Percentiles rank a stretch among this genome's conserved stretches.
phyloP scores from a whole-genome alignment of 2,113 vertebrate species.

The Mus pahari region DNA sequence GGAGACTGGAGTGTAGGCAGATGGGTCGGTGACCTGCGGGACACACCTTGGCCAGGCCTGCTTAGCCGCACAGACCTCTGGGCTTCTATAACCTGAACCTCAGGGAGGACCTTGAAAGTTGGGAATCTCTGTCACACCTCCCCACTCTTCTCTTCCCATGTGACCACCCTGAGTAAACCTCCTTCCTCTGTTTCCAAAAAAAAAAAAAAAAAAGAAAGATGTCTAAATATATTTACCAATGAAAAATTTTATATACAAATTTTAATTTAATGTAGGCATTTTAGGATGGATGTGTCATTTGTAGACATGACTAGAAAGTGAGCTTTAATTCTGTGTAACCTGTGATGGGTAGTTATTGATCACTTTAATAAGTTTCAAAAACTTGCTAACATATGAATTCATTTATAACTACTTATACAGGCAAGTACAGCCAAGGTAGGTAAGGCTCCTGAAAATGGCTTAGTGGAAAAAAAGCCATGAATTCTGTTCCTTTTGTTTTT shows the following conservation, averaged over 20 bases:
- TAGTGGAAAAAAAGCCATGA: not conserved
- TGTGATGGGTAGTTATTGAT: not conserved
- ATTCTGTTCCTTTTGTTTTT: constrained; percentile 8
- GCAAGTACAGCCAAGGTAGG: not conserved
- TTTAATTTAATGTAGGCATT: not conserved
- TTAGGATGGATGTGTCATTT: not conserved
- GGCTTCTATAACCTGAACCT: not conserved
- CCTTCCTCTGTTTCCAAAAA: not conserved
- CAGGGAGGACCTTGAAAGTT: not conserved
- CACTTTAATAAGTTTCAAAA: not conserved
- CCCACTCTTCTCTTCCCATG: not conserved
- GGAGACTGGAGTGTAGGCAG: not conserved
- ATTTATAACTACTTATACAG: not conserved
- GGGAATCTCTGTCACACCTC: not conserved
- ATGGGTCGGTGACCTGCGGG: not conserved
- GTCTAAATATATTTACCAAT: constrained; percentile 12
- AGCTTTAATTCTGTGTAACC: not conserved
- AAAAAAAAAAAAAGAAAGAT: no score
- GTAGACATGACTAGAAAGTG: not conserved
- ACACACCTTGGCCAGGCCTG: not conserved
- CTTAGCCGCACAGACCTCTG: not conserved
- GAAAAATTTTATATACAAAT: constrained; percentile 26
- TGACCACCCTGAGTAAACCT: not conserved
- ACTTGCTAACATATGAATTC: not conserved
- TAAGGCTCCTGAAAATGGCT: not conserved